A percentile compares a stretch with the other conserved stretches of the same genome.
Conservation (phyloP, 2,113 vertebrate genomes). For the Toxostoma redivivum region DNA sequence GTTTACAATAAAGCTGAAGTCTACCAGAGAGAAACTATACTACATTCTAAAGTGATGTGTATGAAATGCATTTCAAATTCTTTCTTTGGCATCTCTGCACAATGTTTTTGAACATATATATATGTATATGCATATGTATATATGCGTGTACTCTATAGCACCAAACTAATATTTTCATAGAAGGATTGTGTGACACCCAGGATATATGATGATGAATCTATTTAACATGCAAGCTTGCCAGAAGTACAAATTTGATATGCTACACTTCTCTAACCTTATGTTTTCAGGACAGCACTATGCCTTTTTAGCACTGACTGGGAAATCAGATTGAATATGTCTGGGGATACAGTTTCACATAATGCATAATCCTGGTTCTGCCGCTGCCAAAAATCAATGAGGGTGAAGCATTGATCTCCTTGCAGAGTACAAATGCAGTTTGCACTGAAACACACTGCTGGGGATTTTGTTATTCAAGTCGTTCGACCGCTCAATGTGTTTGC, state of each 20-base stretch:
- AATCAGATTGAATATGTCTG: constrained; percentile 70
- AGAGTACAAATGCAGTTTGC: constrained; percentile 73
- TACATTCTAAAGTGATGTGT: constrained; percentile 17
- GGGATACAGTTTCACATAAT: constrained; percentile 65
- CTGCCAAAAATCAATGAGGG: constrained; percentile 74
- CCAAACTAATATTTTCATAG: neutral
- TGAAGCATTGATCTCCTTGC: constrained; percentile 75
- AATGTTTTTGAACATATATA: neutral
- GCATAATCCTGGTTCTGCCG: constrained; percentile 66
- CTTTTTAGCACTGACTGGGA: constrained; percentile 67
- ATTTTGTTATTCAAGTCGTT: constrained; percentile 80
- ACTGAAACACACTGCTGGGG: constrained; percentile 62
- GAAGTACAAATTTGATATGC: constrained; percentile 45
- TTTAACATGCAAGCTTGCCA: constrained; percentile 41
- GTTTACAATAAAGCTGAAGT: constrained; percentile 21
- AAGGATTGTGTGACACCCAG: neutral
- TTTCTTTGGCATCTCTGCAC: constrained; percentile 2
- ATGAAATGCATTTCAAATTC: constrained; percentile 37
- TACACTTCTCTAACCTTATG: constrained; percentile 62
- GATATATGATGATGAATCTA: constrained; percentile 29
- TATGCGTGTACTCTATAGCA: neutral
- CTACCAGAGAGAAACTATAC: constrained; percentile 17
- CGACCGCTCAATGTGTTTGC: constrained; percentile 60
- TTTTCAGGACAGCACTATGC: constrained; percentile 50
- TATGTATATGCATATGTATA: neutral